Conservation (phyloP, 92 coral and sea anemone species). For the Pocillopora grandis region DNA sequence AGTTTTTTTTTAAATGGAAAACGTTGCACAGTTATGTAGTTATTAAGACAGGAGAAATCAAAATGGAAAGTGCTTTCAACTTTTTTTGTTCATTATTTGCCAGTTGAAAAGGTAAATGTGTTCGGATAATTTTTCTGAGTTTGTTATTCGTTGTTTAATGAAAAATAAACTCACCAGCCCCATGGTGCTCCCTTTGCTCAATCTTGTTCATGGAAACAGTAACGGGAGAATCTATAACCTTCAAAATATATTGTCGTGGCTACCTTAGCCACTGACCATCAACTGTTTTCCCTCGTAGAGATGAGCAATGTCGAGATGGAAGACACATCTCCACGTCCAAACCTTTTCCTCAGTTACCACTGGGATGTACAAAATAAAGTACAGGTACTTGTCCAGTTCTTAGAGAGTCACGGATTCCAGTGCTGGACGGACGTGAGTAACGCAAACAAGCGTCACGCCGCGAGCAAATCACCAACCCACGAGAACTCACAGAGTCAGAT, state of each 20-base stretch:
- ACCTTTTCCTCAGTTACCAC: constrained; percentile 89
- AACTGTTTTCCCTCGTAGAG: neutral
- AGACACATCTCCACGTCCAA: constrained; percentile 54
- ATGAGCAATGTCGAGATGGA: neutral
- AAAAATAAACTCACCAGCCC: too few species aligned
- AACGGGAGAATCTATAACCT: too few species aligned
- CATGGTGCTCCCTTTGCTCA: too few species aligned
- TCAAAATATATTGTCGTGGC: too few species aligned
- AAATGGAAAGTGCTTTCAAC: neutral
- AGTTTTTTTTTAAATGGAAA: too few species aligned
- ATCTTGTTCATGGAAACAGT: too few species aligned
- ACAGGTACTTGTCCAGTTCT: constrained; percentile 60
- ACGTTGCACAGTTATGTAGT: too few species aligned
- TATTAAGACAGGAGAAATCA: too few species aligned
- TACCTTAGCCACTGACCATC: neutral
- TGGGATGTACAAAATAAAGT: constrained; percentile 95
- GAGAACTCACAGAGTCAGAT: constrained; percentile 72
- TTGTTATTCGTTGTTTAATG: too few species aligned
- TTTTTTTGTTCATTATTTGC: neutral
- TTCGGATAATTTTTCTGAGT: too few species aligned
- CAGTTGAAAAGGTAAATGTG: too few species aligned
- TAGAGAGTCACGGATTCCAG: constrained; percentile 83
- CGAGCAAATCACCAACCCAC: constrained; percentile 27
- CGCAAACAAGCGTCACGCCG: constrained; percentile 62
- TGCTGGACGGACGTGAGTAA: constrained; percentile 76